A percentile compares a stretch with the other conserved stretches of the same genome.
Evolutionary conservation across 2,797 vertebrate species (phyloP).

Genomic region (Scarus forsteni): DNA sequence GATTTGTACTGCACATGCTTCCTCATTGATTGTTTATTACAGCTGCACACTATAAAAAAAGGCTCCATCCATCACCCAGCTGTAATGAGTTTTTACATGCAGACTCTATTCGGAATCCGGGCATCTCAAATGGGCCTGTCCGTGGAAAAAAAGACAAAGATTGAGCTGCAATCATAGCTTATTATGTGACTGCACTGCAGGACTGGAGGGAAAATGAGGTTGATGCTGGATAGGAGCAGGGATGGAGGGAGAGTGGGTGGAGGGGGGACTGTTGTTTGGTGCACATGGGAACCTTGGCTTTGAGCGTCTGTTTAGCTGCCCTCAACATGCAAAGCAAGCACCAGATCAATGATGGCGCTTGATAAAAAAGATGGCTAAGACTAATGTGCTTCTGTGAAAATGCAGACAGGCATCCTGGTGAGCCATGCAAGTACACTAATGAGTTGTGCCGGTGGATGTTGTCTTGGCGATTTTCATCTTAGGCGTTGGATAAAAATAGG

Average conservation of each 20-base stretch:
- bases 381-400: conserved; percentile 69
- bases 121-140: conserved; percentile 64
- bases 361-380: conserved; percentile 66
- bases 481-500: conserved; percentile 63
- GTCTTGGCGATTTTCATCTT: conserved; percentile 75
- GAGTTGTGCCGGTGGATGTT: conserved; percentile 77
- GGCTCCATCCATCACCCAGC: conserved; percentile 75
- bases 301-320: conserved; percentile 27
- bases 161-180: conserved; percentile 76
- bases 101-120: conserved; percentile 67
- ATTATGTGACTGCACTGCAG: conserved; percentile 67
- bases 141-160: conserved; percentile 73
- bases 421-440: conserved; percentile 77
- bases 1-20: conserved; percentile 78
- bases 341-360: conserved; percentile 72
- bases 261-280: conserved; percentile 25
- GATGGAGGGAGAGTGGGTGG: conserved; percentile 3
- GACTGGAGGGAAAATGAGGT: conserved; percentile 36
- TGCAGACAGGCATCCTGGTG: conserved; percentile 69
- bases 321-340: conserved; percentile 39
- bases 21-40: conserved; percentile 83
- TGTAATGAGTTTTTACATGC: conserved; percentile 80
- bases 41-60: conserved; percentile 65
- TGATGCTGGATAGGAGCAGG: conserved; percentile 18
- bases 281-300: conserved; percentile 40